Evolutionary conservation across 2,113 vertebrate species (phyloP).

Genomic region (Parus major): DNA sequence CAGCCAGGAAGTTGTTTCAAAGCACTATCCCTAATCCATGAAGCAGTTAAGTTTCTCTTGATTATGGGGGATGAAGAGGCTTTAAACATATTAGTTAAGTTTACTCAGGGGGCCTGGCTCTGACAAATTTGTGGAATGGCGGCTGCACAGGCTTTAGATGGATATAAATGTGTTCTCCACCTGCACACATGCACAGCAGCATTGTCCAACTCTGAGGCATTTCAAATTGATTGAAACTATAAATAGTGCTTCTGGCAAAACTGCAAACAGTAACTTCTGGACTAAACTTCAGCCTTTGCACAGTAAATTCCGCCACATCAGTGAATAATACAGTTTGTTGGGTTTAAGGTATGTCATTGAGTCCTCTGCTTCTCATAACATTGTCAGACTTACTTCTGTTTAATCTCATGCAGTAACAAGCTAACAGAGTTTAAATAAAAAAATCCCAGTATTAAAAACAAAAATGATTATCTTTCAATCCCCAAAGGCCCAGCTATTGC

Average conservation of each 20-base stretch:
- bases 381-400: conserved; percentile 51
- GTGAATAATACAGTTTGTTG: conserved; percentile 3
- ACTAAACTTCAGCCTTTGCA: conserved; percentile 39
- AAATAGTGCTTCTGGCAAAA: conserved; percentile 65
- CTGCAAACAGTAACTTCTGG: conserved; percentile 70
- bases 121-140: neutral
- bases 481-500: neutral
- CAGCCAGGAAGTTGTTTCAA: neutral
- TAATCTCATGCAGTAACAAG: conserved; percentile 42
- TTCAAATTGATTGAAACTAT: conserved; percentile 63
- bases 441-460: neutral
- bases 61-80: neutral
- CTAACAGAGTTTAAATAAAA: conserved; percentile 52
- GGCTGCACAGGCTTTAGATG: neutral
- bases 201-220: conserved; percentile 52
- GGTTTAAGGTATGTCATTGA: conserved; percentile 32
- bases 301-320: conserved; percentile 25
- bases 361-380: conserved; percentile 29
- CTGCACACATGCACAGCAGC: conserved; percentile 56
- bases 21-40: neutral
- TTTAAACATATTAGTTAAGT: conserved; percentile 15
- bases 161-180: conserved; percentile 62
- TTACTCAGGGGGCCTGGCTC: conserved; percentile 6
- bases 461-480: conserved; percentile 7
- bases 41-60: conserved; percentile 10